These are phyloP conservation scores for Ivindomyrus marchei DNA, from an alignment of 2,113 vertebrate species.

Conservation along the genomic window DNA sequence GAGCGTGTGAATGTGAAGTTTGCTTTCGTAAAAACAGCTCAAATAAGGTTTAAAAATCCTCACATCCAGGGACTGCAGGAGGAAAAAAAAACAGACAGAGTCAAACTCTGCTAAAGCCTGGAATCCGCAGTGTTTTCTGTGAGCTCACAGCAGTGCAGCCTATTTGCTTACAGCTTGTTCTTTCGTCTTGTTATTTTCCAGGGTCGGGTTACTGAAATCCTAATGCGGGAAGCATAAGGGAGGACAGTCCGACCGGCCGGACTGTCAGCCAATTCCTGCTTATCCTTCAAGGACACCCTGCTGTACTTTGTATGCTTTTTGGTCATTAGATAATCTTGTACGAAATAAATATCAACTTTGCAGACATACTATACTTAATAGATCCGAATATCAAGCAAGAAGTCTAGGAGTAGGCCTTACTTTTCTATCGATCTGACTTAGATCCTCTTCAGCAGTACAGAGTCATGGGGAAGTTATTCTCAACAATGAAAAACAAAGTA, in stretches of 20 bases:
- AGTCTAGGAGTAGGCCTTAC: neutral
- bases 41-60: neutral
- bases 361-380: neutral
- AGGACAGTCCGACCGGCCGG: neutral
- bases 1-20: neutral
- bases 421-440: neutral
- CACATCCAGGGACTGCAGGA: neutral
- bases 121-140: neutral
- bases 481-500: neutral
- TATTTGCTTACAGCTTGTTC: neutral
- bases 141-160: neutral
- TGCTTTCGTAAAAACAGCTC: neutral
- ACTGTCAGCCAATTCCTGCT: neutral
- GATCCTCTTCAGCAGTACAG: neutral
- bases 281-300: neutral
- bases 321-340: neutral
- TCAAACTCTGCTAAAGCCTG: neutral
- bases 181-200: neutral
- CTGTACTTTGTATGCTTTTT: neutral
- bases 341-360: neutral
- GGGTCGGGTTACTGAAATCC: neutral
- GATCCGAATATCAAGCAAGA: neutral
- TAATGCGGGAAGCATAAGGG: neutral
- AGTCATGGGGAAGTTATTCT: neutral
- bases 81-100: neutral